Conservation (phyloP, 2,797 vertebrate genomes). For the Acanthurus leucopareius region DNA sequence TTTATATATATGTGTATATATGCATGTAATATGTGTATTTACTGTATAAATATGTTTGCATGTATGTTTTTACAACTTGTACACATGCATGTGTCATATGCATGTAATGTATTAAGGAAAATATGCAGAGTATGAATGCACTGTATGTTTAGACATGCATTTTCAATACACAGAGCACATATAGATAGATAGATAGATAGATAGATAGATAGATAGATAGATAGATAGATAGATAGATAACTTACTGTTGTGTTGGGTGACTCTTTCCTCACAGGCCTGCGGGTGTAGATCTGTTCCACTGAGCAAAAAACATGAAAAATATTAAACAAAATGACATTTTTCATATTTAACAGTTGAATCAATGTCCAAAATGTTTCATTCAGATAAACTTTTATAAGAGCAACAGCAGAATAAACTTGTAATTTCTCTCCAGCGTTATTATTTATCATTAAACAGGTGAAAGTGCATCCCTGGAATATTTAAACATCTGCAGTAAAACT, state of each 20-base stretch:
- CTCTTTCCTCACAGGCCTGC: conserved; percentile 66
- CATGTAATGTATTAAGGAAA: too few species aligned
- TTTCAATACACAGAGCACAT: too few species aligned
- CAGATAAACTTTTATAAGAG: not conserved
- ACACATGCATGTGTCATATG: too few species aligned
- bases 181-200: too few species aligned
- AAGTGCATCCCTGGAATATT: not conserved
- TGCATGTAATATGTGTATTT: too few species aligned
- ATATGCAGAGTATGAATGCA: too few species aligned
- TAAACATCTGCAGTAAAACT: not conserved
- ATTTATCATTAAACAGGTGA: not conserved
- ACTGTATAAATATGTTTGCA: too few species aligned
- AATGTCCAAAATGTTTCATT: not conserved
- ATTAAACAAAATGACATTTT: not conserved
- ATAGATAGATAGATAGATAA: too few species aligned
- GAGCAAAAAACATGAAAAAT: conserved; percentile 41
- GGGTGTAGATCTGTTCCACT: conserved; percentile 85
- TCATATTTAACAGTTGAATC: not conserved
- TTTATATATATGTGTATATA: too few species aligned
- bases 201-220: too few species aligned
- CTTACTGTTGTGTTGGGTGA: conserved; percentile 59
- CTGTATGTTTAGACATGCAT: too few species aligned
- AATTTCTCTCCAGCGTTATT: not conserved
- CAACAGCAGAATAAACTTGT: not conserved
- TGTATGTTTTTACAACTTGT: too few species aligned